phyloP scores from a whole-genome alignment of 2,888 invertebrate species.

The Troides helena region DNA sequence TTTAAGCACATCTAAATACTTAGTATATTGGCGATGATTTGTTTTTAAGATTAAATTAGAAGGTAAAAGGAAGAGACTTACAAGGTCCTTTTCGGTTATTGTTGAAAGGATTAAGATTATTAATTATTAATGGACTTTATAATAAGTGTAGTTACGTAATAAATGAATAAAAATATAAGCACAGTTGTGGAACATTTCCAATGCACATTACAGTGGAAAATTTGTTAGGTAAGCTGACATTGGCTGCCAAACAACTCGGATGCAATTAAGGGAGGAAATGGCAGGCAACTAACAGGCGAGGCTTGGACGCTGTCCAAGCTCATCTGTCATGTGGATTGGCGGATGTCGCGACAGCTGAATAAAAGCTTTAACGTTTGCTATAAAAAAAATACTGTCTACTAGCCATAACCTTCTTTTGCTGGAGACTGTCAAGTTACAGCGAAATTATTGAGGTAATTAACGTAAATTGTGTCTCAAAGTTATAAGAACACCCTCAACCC shows the following conservation, averaged over 20 bases:
- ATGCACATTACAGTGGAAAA: conserved; percentile 6
- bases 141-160: neutral
- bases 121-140: neutral
- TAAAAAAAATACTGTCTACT: neutral
- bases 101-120: too few species aligned
- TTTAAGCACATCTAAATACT: too few species aligned
- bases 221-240: conserved; percentile 1
- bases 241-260: conserved; percentile 20
- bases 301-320: conserved; percentile 19
- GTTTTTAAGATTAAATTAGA: too few species aligned
- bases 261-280: conserved; percentile 26
- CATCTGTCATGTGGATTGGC: conserved; percentile 25
- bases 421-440: neutral
- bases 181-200: conserved; percentile 1
- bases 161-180: neutral
- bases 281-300: conserved; percentile 20
- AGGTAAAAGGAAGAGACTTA: too few species aligned
- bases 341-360: conserved; percentile 18
- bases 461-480: too few species aligned
- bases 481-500: too few species aligned
- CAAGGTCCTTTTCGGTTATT: too few species aligned
- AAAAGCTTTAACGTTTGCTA: conserved; percentile 8
- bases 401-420: neutral
- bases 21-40: too few species aligned
- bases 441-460: neutral